Conservation (phyloP, 2,888 invertebrate genomes). For the Euzophera pinguis region DNA sequence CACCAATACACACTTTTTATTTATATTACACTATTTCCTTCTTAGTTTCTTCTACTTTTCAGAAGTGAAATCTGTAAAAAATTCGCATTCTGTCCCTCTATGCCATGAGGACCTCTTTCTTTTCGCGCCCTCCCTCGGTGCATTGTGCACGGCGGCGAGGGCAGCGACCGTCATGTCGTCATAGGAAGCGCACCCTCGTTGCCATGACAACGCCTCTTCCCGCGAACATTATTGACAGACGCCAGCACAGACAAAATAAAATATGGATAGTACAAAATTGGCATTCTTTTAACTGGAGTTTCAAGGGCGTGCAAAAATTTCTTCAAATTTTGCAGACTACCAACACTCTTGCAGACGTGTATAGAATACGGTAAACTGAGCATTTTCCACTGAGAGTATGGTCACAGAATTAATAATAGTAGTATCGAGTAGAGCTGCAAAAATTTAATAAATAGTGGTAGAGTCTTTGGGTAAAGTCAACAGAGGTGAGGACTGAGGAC, state of each 20-base stretch:
- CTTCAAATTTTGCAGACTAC: too few species aligned
- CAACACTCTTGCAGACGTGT: too few species aligned
- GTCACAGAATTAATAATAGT: too few species aligned
- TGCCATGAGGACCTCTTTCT: conserved; percentile 45
- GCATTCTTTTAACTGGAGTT: too few species aligned
- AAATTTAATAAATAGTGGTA: too few species aligned
- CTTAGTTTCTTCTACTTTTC: background rate
- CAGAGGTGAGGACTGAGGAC: too few species aligned
- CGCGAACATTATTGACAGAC: conserved; percentile 69
- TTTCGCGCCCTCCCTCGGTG: conserved; percentile 51
- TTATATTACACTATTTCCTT: background rate
- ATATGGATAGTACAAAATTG: background rate
- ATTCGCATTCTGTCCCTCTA: conserved; percentile 33
- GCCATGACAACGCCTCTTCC: conserved; percentile 69
- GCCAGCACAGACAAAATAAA: conserved; percentile 43
- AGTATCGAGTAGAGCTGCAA: too few species aligned
- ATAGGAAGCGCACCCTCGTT: conserved; percentile 60
- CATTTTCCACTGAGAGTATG: too few species aligned
- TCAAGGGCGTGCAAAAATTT: too few species aligned
- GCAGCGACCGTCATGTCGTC: conserved; percentile 51
- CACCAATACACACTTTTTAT: too few species aligned
- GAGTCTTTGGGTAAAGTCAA: too few species aligned
- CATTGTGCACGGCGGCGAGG: conserved; percentile 55
- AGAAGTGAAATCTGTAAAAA: background rate
- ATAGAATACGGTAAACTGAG: too few species aligned